A percentile compares a stretch with the other conserved stretches of the same genome.
phyloP scores from a whole-genome alignment of 2,113 vertebrate genomes.

The Corynorhinus townsendii region DNA sequence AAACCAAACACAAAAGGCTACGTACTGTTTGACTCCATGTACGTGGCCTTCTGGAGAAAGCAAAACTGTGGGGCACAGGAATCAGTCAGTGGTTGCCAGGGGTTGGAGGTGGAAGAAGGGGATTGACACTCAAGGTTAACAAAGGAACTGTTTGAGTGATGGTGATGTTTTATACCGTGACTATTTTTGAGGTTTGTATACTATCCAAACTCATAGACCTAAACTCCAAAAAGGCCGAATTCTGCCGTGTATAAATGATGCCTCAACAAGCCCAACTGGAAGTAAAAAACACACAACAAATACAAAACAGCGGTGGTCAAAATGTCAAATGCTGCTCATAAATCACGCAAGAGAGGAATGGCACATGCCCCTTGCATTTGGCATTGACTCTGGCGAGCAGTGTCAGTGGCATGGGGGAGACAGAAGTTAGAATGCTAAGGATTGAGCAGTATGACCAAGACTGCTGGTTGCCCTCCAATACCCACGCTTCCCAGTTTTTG shows the following conservation, averaged over 20 bases:
- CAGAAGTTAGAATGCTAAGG: background rate
- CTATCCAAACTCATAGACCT: background rate
- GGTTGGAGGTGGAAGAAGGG: background rate
- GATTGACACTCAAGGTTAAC: background rate
- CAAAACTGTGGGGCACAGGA: background rate
- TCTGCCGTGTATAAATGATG: background rate
- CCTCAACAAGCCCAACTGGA: background rate
- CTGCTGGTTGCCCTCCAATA: background rate
- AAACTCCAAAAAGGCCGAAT: background rate
- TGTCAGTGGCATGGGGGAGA: background rate
- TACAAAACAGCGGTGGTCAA: background rate
- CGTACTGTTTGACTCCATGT: background rate
- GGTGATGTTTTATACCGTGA: background rate
- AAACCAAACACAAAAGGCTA: background rate
- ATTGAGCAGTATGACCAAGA: background rate
- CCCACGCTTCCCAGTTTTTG: background rate
- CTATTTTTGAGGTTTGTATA: background rate
- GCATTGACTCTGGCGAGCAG: background rate
- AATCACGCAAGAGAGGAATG: background rate
- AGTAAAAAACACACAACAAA: background rate
- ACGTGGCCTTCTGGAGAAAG: background rate
- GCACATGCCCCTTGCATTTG: background rate
- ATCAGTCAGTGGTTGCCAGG: background rate
- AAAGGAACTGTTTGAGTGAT: background rate
- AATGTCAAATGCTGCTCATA: background rate